A percentile compares a stretch with the other conserved stretches of the same genome.
Evolutionary conservation across 2,888 invertebrate species (phyloP).

Genomic region (Diabrotica balteata): DNA sequence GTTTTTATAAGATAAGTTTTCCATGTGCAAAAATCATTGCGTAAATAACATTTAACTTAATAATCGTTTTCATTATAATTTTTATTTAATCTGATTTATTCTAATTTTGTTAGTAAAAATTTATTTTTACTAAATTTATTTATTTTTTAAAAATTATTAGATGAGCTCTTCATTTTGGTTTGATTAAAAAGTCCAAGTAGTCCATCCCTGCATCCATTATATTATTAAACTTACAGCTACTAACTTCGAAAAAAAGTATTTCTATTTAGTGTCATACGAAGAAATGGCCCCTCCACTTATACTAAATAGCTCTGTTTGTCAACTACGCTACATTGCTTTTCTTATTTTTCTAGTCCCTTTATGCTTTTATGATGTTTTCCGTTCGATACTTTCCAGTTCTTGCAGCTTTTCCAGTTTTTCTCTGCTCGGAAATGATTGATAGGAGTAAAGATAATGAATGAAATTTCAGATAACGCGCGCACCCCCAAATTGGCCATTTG

Average conservation of each 20-base stretch:
- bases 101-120: too few relatives aligned
- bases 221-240: too few relatives aligned
- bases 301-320: slow-evolving; percentile 1
- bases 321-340: neutral
- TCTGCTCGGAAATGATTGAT: slow-evolving; percentile 18
- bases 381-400: slow-evolving; percentile 6
- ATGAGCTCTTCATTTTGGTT: too few relatives aligned
- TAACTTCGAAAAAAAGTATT: neutral
- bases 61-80: too few relatives aligned
- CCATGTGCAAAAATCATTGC: too few relatives aligned
- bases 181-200: too few relatives aligned
- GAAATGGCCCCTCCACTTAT: neutral
- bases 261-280: neutral
- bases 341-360: slow-evolving; percentile 1
- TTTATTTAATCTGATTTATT: too few relatives aligned
- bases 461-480: slow-evolving; percentile 19
- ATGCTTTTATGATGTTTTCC: slow-evolving; percentile 4
- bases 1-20: too few relatives aligned
- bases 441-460: slow-evolving; percentile 18
- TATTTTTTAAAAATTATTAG: too few relatives aligned
- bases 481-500: slow-evolving; percentile 21
- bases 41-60: too few relatives aligned
- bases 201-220: too few relatives aligned
- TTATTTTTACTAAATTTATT: too few relatives aligned
- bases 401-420: slow-evolving; percentile 1